A percentile compares a stretch with the other conserved stretches of the same genome.
Evolutionary conservation across 1,140 invertebrate genomes (phyloP).

Genomic region (Aphelenchoides besseyi): DNA sequence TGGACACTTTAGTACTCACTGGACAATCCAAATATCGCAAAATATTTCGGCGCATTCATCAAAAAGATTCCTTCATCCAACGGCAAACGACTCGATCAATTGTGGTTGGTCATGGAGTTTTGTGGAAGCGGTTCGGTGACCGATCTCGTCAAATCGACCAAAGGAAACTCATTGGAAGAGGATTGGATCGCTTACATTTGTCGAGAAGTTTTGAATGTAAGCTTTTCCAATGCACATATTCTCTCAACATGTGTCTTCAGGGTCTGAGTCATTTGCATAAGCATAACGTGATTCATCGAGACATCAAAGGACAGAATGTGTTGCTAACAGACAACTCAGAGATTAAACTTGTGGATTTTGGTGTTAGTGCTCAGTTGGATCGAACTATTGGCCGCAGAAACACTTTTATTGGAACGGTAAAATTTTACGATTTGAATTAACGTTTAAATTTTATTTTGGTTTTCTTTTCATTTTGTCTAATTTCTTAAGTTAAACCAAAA

Average conservation of each 20-base stretch:
- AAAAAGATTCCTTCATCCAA: slow-evolving; percentile 85
- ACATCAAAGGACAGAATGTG: slow-evolving; percentile 99
- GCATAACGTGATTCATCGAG: slow-evolving; percentile 96
- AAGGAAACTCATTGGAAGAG: slow-evolving; percentile 94
- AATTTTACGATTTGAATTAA: not conserved
- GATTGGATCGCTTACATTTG: slow-evolving; percentile 99
- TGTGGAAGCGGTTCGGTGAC: slow-evolving; percentile 98
- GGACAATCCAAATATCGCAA: slow-evolving; percentile 96
- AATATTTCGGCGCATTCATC: slow-evolving; percentile 99
- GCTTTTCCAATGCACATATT: not conserved
- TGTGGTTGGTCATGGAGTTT: slow-evolving; percentile 97
- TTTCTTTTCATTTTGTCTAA: slow-evolving; percentile 22
- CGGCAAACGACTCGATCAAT: slow-evolving; percentile 90
- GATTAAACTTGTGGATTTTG: slow-evolving; percentile 99
- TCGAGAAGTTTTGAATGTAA: slow-evolving; percentile 78
- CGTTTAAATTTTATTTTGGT: slow-evolving; percentile 21
- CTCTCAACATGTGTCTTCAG: slow-evolving; percentile 63
- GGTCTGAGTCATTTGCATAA: slow-evolving; percentile 94
- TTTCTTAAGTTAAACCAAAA: not conserved
- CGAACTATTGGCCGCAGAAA: slow-evolving; percentile 95
- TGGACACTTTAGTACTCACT: slow-evolving; percentile 76
- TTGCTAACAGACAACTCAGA: slow-evolving; percentile 97
- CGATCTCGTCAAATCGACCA: slow-evolving; percentile 97
- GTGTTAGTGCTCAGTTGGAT: slow-evolving; percentile 97
- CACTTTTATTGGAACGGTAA: slow-evolving; percentile 90